A percentile compares a stretch with the other conserved stretches of the same genome.
Conservation (phyloP, 30 jellyfish, hydroid and myxozoan genomes). For the Turritopsis dohrnii region DNA sequence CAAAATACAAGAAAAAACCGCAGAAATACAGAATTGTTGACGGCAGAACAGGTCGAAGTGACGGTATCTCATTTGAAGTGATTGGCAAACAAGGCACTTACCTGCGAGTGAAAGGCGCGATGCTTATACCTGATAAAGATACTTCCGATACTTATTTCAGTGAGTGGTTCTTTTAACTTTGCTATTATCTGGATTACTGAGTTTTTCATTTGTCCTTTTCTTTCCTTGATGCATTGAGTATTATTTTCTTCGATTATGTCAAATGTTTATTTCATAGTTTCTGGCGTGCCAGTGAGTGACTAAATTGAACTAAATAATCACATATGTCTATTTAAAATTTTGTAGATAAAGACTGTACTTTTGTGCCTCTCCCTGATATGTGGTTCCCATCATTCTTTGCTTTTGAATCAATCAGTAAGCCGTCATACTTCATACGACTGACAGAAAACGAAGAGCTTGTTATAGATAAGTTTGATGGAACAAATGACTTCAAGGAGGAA, state of each 20-base stretch:
- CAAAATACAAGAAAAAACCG: conserved; percentile 43
- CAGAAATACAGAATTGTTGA: conserved; percentile 77
- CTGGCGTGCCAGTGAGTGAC: no score
- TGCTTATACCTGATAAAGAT: conserved; percentile 70
- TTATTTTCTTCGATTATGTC: no score
- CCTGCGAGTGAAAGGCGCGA: conserved; percentile 66
- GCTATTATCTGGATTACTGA: background rate
- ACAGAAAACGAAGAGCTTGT: conserved; percentile 59
- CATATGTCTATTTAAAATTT: background rate
- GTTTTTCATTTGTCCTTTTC: no score
- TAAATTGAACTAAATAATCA: no score
- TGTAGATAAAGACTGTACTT: conserved; percentile 83
- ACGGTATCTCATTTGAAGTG: conserved; percentile 87
- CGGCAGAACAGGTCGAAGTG: conserved; percentile 76
- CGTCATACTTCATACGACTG: conserved; percentile 80
- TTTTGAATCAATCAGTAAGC: conserved; percentile 89
- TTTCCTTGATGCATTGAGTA: no score
- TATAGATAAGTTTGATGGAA: conserved; percentile 85
- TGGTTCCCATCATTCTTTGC: conserved; percentile 88
- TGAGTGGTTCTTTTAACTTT: conserved; percentile 22
- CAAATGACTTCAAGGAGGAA: conserved; percentile 75
- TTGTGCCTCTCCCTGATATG: conserved; percentile 94
- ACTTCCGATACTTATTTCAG: conserved; percentile 79
- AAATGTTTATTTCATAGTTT: no score
- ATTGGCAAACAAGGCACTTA: conserved; percentile 75